A percentile compares a stretch with the other conserved stretches of the same genome.
These are phyloP conservation scores for Priocnemis perturbator DNA, from an alignment of 2,888 invertebrate genomes.

Conservation along the genomic window DNA sequence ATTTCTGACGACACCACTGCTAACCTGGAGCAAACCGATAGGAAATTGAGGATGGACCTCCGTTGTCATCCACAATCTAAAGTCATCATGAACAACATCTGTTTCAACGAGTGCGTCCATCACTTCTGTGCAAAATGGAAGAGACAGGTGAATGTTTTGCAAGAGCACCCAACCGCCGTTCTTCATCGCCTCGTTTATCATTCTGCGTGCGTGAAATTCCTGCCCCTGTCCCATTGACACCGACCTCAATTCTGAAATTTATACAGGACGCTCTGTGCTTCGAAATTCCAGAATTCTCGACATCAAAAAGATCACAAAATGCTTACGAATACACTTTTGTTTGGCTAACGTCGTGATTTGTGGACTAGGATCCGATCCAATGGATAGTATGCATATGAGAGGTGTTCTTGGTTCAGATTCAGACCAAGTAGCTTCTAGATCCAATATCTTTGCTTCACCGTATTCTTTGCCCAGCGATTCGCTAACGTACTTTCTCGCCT, in stretches of 20 bases:
- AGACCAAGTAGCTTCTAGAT: slow-evolving; percentile 91
- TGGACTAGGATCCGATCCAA: slow-evolving; percentile 97
- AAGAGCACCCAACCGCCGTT: slow-evolving; percentile 94
- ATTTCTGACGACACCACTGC: not conserved
- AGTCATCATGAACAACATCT: slow-evolving; percentile 87
- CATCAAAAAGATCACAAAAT: not conserved
- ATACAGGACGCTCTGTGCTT: not conserved
- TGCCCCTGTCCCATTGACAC: slow-evolving; percentile 99
- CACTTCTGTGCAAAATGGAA: slow-evolving; percentile 94
- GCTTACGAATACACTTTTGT: slow-evolving; percentile 87
- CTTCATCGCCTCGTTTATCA: slow-evolving; percentile 87
- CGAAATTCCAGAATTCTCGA: not conserved
- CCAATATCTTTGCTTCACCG: slow-evolving; percentile 93
- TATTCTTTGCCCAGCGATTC: slow-evolving; percentile 91
- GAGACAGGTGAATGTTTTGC: slow-evolving; percentile 96
- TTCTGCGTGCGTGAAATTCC: slow-evolving; percentile 89
- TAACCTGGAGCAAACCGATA: slow-evolving; percentile 82
- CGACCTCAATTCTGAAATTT: slow-evolving; percentile 81
- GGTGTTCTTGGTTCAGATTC: slow-evolving; percentile 94
- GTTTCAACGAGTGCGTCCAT: slow-evolving; percentile 93
- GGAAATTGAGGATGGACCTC: slow-evolving; percentile 96
- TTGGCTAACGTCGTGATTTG: slow-evolving; percentile 93
- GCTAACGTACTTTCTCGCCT: slow-evolving; percentile 93
- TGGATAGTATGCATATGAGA: slow-evolving; percentile 93
- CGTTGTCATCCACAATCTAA: slow-evolving; percentile 95